Conservation (phyloP, 2,797 vertebrate species). For the Valencia hispanica region DNA sequence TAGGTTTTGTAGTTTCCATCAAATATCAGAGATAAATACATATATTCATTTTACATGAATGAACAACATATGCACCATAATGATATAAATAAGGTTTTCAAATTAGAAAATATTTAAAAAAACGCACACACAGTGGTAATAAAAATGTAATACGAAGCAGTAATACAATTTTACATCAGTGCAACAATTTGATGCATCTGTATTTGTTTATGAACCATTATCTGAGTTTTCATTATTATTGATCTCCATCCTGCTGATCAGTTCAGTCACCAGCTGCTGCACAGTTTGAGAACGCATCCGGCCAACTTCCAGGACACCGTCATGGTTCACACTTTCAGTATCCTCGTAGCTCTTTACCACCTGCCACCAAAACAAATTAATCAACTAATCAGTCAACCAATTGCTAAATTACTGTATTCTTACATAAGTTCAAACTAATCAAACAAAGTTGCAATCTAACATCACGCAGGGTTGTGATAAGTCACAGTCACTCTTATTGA, state of each 20-base stretch:
- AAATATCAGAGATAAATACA: conserved; percentile 44
- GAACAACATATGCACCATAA: conserved; percentile 33
- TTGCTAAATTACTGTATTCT: not conserved
- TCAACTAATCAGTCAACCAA: not conserved
- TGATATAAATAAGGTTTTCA: conserved; percentile 52
- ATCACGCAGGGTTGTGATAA: not conserved
- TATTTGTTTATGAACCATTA: conserved; percentile 42
- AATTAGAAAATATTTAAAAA: conserved; percentile 37
- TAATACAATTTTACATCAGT: conserved; percentile 7
- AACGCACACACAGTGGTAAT: not conserved
- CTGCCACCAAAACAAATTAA: conserved; percentile 38
- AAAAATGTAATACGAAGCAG: conserved; percentile 4
- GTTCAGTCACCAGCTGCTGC: conserved; percentile 79
- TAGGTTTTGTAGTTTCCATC: conserved; percentile 36
- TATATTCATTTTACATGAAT: conserved; percentile 24
- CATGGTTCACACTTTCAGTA: conserved; percentile 76
- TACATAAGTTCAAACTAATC: not conserved
- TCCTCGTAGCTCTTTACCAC: conserved; percentile 82
- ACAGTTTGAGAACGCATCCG: conserved; percentile 76
- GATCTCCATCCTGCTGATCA: conserved; percentile 79
- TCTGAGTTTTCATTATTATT: conserved; percentile 73
- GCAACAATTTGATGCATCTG: conserved; percentile 23
- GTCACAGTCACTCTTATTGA: not conserved
- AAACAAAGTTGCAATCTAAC: not conserved
- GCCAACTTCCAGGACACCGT: conserved; percentile 79